Percentiles rank a stretch among this genome's conserved stretches.
phyloP scores from a whole-genome alignment of 37 sponge, comb jelly and placozoan genomes.

The Cladorhizidae sp. region DNA sequence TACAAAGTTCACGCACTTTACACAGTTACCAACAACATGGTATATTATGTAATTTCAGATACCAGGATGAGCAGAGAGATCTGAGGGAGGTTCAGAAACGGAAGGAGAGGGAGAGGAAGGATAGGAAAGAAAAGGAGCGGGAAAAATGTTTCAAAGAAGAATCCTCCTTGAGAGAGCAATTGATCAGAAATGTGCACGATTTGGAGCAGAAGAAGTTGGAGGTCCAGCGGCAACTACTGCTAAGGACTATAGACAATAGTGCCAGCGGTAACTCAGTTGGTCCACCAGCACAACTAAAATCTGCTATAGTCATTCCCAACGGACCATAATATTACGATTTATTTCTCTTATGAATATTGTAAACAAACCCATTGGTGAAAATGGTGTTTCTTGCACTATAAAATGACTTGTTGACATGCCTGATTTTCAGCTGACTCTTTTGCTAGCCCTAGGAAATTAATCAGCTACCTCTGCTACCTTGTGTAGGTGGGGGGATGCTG shows the following conservation, averaged over 20 bases:
- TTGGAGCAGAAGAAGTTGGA: constrained; percentile 57
- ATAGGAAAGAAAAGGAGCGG: not conserved
- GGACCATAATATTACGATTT: not conserved
- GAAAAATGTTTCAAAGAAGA: constrained; percentile 8
- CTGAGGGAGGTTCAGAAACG: constrained; percentile 21
- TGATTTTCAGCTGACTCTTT: not conserved
- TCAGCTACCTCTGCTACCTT: not conserved
- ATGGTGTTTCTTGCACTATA: not conserved
- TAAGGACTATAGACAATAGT: not conserved
- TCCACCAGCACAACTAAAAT: constrained; percentile 8
- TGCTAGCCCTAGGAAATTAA: not conserved
- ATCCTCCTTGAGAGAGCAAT: constrained; percentile 10
- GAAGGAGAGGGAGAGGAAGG: constrained; percentile 17
- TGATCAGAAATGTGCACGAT: constrained; percentile 48
- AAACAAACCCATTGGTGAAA: not conserved
- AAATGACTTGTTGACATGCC: no score
- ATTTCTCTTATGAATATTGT: constrained; percentile 21
- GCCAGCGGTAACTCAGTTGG: not conserved
- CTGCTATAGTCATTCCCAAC: constrained; percentile 13
- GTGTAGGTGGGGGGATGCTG: no score
- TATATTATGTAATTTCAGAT: not conserved
- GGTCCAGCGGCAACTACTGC: constrained; percentile 37
- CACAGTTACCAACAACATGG: not conserved
- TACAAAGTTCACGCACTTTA: no score
- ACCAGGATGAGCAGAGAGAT: constrained; percentile 39